Percentiles rank a stretch among this genome's conserved stretches.
These are phyloP conservation scores for Cygnus olor DNA, from an alignment of 2,797 vertebrate species.

Conservation along the genomic window DNA sequence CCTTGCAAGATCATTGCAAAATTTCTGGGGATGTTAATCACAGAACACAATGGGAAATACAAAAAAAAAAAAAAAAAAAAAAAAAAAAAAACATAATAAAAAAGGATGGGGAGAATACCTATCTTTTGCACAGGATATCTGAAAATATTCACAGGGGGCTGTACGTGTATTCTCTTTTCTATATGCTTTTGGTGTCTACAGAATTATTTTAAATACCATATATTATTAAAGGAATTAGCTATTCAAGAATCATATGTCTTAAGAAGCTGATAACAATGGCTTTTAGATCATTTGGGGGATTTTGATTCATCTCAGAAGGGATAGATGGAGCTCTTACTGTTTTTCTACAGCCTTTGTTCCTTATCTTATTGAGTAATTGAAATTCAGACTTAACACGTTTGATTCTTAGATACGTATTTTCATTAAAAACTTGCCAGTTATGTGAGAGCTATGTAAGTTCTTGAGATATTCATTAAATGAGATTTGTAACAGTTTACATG, in stretches of 20 bases:
- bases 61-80: neutral
- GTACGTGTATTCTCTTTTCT: neutral
- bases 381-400: constrained; percentile 36
- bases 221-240: neutral
- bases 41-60: neutral
- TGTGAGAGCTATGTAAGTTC: constrained; percentile 54
- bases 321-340: constrained; percentile 51
- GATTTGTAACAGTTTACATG: constrained; percentile 66
- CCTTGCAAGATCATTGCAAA: neutral
- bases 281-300: neutral
- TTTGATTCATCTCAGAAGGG: constrained; percentile 27
- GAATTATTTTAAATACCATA: neutral
- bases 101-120: neutral
- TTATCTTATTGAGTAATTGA: constrained; percentile 32
- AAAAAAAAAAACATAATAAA: neutral
- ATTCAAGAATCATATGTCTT: neutral
- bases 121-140: neutral
- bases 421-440: constrained; percentile 55
- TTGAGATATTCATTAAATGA: constrained; percentile 42
- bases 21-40: neutral
- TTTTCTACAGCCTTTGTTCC: constrained; percentile 38
- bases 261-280: neutral
- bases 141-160: neutral
- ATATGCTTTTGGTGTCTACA: neutral
- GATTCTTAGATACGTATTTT: constrained; percentile 51